A percentile compares a stretch with the other conserved stretches of the same genome.
phyloP scores from a whole-genome alignment of 1,140 invertebrate genomes.

The Myzus persicae region DNA sequence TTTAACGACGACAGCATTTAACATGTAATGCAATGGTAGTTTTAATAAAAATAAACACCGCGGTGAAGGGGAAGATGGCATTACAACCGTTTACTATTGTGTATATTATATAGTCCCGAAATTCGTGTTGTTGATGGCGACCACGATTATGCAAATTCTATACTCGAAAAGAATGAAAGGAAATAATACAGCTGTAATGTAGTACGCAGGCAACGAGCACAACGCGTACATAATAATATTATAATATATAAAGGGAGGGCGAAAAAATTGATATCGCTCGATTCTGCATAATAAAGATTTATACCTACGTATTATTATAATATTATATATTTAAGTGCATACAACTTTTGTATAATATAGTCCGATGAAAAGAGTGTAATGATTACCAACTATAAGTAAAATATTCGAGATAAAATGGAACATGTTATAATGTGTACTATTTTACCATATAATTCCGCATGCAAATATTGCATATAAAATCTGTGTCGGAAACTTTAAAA shows the following conservation, averaged over 20 bases:
- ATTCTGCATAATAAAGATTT: not conserved
- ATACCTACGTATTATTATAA: not conserved
- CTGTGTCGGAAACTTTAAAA: conserved; percentile 12
- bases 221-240: not conserved
- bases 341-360: not conserved
- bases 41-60: conserved; percentile 50
- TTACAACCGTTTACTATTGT: conserved; percentile 51
- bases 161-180: conserved; percentile 42
- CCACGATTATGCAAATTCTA: conserved; percentile 48
- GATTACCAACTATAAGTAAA: not conserved
- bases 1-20: conserved; percentile 27
- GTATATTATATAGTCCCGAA: not conserved
- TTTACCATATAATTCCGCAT: not conserved
- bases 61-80: conserved; percentile 40
- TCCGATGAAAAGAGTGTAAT: not conserved
- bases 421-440: not conserved
- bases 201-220: not conserved
- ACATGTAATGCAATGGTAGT: conserved; percentile 25
- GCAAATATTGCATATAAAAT: not conserved
- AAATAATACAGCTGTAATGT: conserved; percentile 45
- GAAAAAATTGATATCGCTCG: not conserved
- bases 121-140: conserved; percentile 43
- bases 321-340: not conserved
- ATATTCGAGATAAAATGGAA: not conserved
- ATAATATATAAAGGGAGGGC: conserved; percentile 6